Evolutionary conservation across 2,113 vertebrate species (phyloP), one percentile per base, ranked within the genome.

Genomic region (Lycocorax pyrrhopterus): DNA sequence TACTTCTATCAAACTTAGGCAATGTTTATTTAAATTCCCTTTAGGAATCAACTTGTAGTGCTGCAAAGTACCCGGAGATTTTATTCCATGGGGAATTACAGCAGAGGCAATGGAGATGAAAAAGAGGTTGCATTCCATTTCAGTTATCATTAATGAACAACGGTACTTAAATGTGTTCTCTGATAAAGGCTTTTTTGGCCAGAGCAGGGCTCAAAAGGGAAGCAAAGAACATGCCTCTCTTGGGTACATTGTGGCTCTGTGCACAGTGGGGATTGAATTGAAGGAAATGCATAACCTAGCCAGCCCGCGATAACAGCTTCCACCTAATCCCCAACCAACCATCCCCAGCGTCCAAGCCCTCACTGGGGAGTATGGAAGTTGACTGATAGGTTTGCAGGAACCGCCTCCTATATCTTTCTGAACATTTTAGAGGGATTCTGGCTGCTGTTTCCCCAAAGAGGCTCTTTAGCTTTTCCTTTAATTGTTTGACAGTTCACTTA

Each of bases 151-250:
- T 92, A 90, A 63, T 51, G 72, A 86, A 71, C 26, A 86, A 62
- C 66, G 2, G 56, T 67, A 67, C 82, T 56, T 17, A 71, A 94
- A 90, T 77, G 46, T 44, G 51, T 67, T 69, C 56, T 71, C 68
- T 75, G 75, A 89, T 86, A 93, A 94, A 95, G 55, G 39, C n/a
- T 75, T 87, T 95, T 81, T 89, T 96, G 90, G 76, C 90, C 69
- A 59, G 62, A 89, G 58, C 18, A 76, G 22, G 33, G 29, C 76
- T 84, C 47, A 39, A 25, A 93, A 86, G 56, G 75, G 68, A 95
- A 95, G 79, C 63, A 69, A 66, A 93, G 76, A 67, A 71, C 56
- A 90, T 22, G 44, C 60, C 75, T 78, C 93, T 92, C 75, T 52
- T 80, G 64, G 64, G 73, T 86, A 86, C 72, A 72, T 75, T 81